A percentile compares a stretch with the other conserved stretches of the same genome.
Conservation (phyloP, 2,888 invertebrate genomes). For the Cataglyphis altisquamis region DNA sequence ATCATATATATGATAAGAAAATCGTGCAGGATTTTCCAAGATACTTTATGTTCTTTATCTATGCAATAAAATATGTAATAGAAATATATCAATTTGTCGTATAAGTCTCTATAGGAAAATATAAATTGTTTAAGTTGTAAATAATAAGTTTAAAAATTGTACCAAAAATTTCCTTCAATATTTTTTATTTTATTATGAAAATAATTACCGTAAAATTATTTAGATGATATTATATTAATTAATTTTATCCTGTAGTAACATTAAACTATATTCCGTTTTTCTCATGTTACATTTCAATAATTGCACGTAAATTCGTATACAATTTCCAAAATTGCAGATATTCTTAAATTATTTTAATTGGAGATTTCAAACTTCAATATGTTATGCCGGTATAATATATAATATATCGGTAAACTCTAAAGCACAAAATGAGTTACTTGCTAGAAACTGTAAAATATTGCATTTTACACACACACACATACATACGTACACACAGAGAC, state of each 20-base stretch:
- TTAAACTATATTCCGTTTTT: slow-evolving; percentile 13
- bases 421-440: neutral
- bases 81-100: neutral
- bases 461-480: neutral
- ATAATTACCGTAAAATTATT: slow-evolving; percentile 9
- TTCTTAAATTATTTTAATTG: slow-evolving; percentile 29
- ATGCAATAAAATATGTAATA: neutral
- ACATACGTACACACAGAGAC: too few relatives aligned
- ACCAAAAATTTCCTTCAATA: neutral
- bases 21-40: neutral
- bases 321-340: slow-evolving; percentile 8
- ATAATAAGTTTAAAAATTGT: neutral
- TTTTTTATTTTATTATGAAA: neutral
- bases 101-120: neutral
- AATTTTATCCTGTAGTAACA: slow-evolving; percentile 1
- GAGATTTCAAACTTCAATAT: slow-evolving; percentile 4
- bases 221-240: slow-evolving; percentile 2
- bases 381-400: neutral
- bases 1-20: neutral
- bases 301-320: neutral
- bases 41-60: neutral
- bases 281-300: slow-evolving; percentile 13
- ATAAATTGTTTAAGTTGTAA: neutral
- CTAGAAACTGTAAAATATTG: neutral
- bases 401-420: neutral